Evolutionary conservation across 2,113 vertebrate species (phyloP), one percentile per base, ranked within the genome.

Genomic region (Micronycteris hirsuta): DNA sequence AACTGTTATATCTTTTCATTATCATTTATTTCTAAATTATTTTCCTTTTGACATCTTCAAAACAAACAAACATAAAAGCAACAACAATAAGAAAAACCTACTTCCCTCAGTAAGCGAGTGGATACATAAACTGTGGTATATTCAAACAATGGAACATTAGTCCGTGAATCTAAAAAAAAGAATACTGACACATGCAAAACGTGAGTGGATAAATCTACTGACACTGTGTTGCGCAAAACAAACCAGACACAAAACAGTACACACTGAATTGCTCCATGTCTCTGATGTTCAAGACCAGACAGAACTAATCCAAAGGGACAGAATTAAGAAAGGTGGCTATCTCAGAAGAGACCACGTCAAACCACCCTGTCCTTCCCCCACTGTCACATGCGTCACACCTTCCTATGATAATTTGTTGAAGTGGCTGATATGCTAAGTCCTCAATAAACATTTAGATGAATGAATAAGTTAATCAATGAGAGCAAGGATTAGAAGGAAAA

Each of bases 371-470:
- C 5, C 76, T 49, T 45, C 3, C 31, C 61, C 71, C 49, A 31
- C 54, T 14, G 15, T 31, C 81, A 85, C 33, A 33, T 63, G 65
- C 11, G 31, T 81, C 77, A 52, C 26, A 81, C 16, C 33, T 61
- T 86, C 89, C 68, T 78, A 3, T 36, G 78, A 73, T 77, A 82
- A 56, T 82, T 38, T 81, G 17, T 78, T 84, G 65, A 91, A 47
- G 11, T 22, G 11, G 38, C 31, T 87, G 85, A 86, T 67, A 58
- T 38, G 61, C 26, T 86, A 92, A 67, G 28, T 22, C n/a, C 38
- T 71, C n/a, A 52, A 28, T 83, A 89, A 74, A 28, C 71, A 96
- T 70, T 86, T 83, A 93, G 31, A 70, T 92, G 28, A 94, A 65
- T 67, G 9, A 92, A 77, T 68, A 43, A 43, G 61, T 84, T 61